phyloP scores from a whole-genome alignment of 2,888 invertebrate species.

The Acronicta alni region DNA sequence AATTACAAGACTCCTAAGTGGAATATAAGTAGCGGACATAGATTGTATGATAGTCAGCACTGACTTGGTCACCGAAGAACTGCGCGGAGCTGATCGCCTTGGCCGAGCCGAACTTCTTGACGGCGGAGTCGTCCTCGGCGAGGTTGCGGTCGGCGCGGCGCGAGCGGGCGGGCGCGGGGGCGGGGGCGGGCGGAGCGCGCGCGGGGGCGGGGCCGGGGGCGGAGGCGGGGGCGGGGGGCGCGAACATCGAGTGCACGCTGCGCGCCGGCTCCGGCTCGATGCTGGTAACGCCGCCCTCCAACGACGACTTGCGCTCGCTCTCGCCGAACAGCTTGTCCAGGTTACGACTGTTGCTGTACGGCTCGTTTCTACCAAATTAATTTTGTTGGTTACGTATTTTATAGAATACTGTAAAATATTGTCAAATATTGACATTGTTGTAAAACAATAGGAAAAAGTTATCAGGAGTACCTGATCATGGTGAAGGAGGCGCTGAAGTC shows the following conservation, averaged over 20 bases:
- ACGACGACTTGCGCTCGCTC: slow-evolving; percentile 39
- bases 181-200: slow-evolving; percentile 39
- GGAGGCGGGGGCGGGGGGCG: slow-evolving; percentile 17
- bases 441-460: neutral
- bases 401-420: too few species aligned
- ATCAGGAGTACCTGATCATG: slow-evolving; percentile 87
- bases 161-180: slow-evolving; percentile 36
- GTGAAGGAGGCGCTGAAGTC: slow-evolving; percentile 88
- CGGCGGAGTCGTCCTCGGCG: slow-evolving; percentile 92
- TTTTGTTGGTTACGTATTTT: neutral
- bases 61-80: slow-evolving; percentile 94
- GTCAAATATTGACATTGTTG: too few species aligned
- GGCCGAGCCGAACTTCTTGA: slow-evolving; percentile 98
- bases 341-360: slow-evolving; percentile 69
- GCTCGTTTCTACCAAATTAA: slow-evolving; percentile 73
- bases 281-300: slow-evolving; percentile 55
- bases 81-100: slow-evolving; percentile 99
- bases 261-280: slow-evolving; percentile 79
- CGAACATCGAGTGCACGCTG: slow-evolving; percentile 77
- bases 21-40: too few species aligned
- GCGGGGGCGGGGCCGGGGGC: slow-evolving; percentile 75
- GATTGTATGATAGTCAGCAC: neutral
- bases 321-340: slow-evolving; percentile 65
- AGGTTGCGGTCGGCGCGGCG: slow-evolving; percentile 54
- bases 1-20: too few species aligned